A percentile compares a stretch with the other conserved stretches of the same genome.
These are phyloP conservation scores for Conops quadrifasciatus DNA, from an alignment of 2,888 invertebrate genomes.

Conservation along the genomic window DNA sequence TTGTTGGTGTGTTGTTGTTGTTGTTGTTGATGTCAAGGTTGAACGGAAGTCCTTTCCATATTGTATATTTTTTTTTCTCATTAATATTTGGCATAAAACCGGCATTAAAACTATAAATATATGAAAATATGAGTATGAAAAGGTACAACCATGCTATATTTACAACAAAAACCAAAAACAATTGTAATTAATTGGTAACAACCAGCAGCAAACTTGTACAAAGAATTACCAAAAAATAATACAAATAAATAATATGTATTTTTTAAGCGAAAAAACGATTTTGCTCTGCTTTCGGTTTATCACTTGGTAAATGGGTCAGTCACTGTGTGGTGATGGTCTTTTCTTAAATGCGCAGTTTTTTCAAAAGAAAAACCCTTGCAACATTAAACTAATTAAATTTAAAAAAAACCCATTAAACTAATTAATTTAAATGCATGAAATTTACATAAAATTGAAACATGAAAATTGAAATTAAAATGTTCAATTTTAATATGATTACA, in stretches of 20 bases:
- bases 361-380: not conserved
- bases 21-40: conserved; percentile 29
- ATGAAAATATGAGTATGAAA: too few species aligned
- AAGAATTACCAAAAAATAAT: too few species aligned
- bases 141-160: too few species aligned
- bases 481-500: too few species aligned
- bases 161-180: not conserved
- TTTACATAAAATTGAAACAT: too few species aligned
- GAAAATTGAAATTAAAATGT: too few species aligned
- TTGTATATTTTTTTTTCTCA: not conserved
- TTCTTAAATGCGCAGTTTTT: not conserved
- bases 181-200: conserved; percentile 2
- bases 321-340: too few species aligned
- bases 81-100: not conserved
- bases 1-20: not conserved
- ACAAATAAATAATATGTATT: too few species aligned
- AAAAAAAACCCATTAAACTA: not conserved
- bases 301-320: too few species aligned
- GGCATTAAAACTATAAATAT: not conserved
- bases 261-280: too few species aligned
- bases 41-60: conserved; percentile 3
- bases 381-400: not conserved
- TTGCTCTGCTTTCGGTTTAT: too few species aligned
- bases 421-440: too few species aligned
- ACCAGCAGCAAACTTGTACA: not conserved